Percentiles rank a stretch among this genome's conserved stretches.
These are phyloP conservation scores for Hexactinellida sp. DNA, from an alignment of 37 sponge, comb jelly and placozoan species.

Conservation along the genomic window DNA sequence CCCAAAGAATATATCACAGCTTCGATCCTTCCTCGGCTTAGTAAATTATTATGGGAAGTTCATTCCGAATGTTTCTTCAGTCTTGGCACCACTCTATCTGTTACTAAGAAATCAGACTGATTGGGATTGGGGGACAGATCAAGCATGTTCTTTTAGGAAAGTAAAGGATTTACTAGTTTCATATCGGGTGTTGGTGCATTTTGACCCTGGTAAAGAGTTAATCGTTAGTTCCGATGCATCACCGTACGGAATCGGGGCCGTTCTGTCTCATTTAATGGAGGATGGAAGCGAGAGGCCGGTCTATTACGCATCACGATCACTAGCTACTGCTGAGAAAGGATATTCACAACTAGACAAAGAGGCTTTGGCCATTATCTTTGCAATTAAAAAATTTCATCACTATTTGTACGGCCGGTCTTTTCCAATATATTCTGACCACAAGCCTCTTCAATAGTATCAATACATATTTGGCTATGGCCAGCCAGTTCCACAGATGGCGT, in stretches of 20 bases:
- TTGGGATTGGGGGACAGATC: conserved; percentile 17
- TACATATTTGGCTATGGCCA: not conserved
- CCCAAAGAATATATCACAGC: not conserved
- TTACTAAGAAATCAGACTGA: not conserved
- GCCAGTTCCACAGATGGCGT: conserved; percentile 6
- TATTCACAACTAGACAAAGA: conserved; percentile 23
- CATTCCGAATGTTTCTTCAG: not conserved
- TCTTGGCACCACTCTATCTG: not conserved
- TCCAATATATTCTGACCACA: conserved; percentile 16
- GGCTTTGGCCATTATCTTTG: conserved; percentile 18
- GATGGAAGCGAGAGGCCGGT: conserved; percentile 27
- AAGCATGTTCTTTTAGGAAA: conserved; percentile 17
- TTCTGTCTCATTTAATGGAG: not conserved
- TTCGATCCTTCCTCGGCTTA: not conserved
- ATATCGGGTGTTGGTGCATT: not conserved
- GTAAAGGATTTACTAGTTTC: conserved; percentile 1
- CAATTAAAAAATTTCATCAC: conserved; percentile 16
- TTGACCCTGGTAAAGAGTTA: not conserved
- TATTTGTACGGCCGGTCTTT: conserved; percentile 5
- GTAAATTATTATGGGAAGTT: not conserved
- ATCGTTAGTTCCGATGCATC: not conserved
- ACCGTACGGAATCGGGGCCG: not conserved
- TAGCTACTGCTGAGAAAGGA: conserved; percentile 19
- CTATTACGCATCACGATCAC: conserved; percentile 17
- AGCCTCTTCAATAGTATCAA: not conserved